Conservation (phyloP, 2,888 invertebrate genomes). For the Physocephala rufipes region DNA sequence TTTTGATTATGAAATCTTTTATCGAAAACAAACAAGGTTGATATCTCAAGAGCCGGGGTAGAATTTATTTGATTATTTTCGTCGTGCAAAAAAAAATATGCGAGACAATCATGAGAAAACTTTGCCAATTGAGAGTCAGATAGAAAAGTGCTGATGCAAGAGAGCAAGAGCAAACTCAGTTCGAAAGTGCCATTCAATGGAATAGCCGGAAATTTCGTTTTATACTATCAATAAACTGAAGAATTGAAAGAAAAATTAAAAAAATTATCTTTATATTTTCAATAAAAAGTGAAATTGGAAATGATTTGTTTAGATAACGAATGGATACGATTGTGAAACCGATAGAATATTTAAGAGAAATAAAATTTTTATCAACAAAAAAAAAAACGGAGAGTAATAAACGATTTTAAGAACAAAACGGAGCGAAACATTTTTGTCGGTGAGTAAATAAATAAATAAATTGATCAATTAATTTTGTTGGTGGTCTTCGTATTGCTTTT, state of each 20-base stretch:
- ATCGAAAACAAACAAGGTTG: too few relatives aligned
- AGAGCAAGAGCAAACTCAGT: background rate
- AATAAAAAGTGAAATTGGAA: background rate
- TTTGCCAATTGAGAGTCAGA: too few relatives aligned
- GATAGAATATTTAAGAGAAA: too few relatives aligned
- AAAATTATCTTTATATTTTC: background rate
- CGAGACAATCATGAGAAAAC: too few relatives aligned
- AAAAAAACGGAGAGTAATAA: background rate
- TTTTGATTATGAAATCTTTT: too few relatives aligned
- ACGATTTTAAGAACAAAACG: too few relatives aligned
- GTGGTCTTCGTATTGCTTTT: background rate
- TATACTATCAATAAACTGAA: background rate
- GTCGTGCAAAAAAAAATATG: too few relatives aligned
- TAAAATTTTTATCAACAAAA: too few relatives aligned
- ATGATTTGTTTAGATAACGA: background rate
- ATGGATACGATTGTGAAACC: too few relatives aligned
- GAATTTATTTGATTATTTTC: too few relatives aligned
- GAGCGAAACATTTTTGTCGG: background rate
- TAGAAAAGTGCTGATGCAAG: too few relatives aligned
- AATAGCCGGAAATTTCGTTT: background rate
- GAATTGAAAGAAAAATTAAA: background rate
- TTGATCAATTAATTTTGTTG: background rate
- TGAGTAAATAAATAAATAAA: background rate
- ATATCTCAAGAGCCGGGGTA: too few relatives aligned
- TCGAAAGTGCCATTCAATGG: conserved; percentile 4